Base-by-base conservation (phyloP, 1,140 invertebrate genomes). In the Gonioctena quinquepunctata region DNA sequence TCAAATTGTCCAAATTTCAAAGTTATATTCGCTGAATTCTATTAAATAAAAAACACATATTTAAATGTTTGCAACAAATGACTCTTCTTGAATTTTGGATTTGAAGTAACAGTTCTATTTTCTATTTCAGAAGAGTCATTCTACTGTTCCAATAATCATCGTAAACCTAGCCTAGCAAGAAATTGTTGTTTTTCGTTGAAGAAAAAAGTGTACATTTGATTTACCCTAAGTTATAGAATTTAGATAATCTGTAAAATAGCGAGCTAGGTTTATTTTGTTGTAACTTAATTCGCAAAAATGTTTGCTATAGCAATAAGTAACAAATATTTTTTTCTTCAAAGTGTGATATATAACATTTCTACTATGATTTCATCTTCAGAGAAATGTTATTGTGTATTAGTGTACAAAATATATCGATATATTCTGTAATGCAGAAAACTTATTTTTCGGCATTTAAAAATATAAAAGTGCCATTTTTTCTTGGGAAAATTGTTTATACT, bases 291-390 rank as follows among this genome's bases (percentile, higher is more conserved):
- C 52, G 6, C n/a, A 64, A 64, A 69, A 78, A 75, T 73, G 71
- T 78, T 81, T 81, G 79, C 76, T 79, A 76, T 81, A 82, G 81
- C 81, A 82, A 82, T 82, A 82, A 81, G 65, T 69, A 70, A 54
- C 70, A 70, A 73, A 78, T 72, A 64, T 77, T 77, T 28, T 70
- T 68, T 75, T 77, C 56, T 65, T 71, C 67, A 73, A 75, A 65
- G 76, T 77, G 76, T 76, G 76, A 75, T 77, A 77, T 75, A 72
- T 54, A 70, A 70, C 66, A 59, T 59, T 70, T 68, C 68, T 18
- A 54, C 18, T 19, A 54, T 54, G 19, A 26, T 64, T 64, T 64
- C 11, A 52, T 28, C 26, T 33, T 62, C 56, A 72, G 61, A 69
- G 66, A 73, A 60, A 42, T 42, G 33, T 42, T 63, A 49, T 69